These are phyloP conservation scores for Harpalus rubripes DNA, from an alignment of 2,888 invertebrate species.

Conservation along the genomic window DNA sequence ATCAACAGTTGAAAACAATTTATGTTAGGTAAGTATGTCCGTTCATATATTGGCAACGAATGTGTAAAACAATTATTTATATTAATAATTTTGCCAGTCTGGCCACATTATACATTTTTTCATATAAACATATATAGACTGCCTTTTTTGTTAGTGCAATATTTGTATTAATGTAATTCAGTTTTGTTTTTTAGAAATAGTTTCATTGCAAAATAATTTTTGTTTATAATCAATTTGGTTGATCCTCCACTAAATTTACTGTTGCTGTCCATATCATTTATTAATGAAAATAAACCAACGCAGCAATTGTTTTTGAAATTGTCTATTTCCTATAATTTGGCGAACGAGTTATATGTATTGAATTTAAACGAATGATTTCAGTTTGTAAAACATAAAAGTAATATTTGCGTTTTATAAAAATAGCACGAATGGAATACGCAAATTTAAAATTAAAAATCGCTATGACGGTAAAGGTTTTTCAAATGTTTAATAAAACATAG, in stretches of 20 bases:
- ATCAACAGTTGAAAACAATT: too few relatives aligned
- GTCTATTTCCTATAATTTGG: not conserved
- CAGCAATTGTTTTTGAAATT: not conserved
- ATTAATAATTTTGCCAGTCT: too few relatives aligned
- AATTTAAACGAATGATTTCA: not conserved
- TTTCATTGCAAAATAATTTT: not conserved
- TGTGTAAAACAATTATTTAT: too few relatives aligned
- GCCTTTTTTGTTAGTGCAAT: too few relatives aligned
- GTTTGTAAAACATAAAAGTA: not conserved
- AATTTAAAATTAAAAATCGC: constrained; percentile 17
- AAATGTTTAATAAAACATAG: constrained; percentile 26
- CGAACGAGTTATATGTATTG: not conserved
- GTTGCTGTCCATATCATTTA: too few relatives aligned
- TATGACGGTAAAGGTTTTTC: constrained; percentile 10
- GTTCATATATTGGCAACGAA: too few relatives aligned
- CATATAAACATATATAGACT: too few relatives aligned
- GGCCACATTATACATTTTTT: too few relatives aligned
- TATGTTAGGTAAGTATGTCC: too few relatives aligned
- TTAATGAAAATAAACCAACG: not conserved
- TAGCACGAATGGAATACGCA: not conserved
- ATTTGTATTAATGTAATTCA: too few relatives aligned
- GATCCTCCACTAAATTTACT: too few relatives aligned
- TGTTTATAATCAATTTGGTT: not conserved
- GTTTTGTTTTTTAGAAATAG: not conserved
- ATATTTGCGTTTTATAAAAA: not conserved